Percentiles rank a stretch among this genome's conserved stretches.
These are phyloP conservation scores for Saccopteryx leptura DNA, from an alignment of 2,113 vertebrate genomes.

Conservation along the genomic window DNA sequence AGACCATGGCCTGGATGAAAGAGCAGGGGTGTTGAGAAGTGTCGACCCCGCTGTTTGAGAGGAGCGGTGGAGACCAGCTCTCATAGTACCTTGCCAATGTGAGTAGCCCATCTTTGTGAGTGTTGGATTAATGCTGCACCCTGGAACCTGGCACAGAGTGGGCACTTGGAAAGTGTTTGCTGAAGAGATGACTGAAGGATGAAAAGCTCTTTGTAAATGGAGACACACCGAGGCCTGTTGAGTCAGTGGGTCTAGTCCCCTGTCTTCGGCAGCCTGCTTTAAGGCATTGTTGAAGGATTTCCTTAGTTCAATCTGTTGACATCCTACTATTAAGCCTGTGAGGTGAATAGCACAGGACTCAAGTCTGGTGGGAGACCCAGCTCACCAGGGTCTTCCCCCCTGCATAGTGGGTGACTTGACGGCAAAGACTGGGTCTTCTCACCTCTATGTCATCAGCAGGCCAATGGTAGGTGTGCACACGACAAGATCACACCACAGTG, in stretches of 20 bases:
- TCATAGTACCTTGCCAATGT: too few relatives aligned
- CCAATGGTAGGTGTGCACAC: neutral
- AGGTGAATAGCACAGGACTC: neutral
- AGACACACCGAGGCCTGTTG: neutral
- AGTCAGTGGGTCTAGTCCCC: neutral
- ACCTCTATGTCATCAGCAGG: neutral
- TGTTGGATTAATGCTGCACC: too few relatives aligned
- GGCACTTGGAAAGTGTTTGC: neutral
- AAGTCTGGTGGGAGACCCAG: too few relatives aligned
- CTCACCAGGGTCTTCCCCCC: neutral
- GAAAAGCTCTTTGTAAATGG: constrained; percentile 38
- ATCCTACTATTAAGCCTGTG: neutral
- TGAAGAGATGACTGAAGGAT: neutral
- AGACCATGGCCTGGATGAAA: too few relatives aligned
- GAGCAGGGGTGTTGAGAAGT: neutral
- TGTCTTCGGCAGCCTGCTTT: neutral
- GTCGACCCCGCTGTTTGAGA: neutral
- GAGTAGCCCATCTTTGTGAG: neutral
- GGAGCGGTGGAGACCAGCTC: neutral
- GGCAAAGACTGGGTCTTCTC: neutral
- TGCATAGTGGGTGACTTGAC: too few relatives aligned
- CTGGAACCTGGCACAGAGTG: neutral
- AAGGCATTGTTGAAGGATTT: neutral
- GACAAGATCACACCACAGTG: neutral
- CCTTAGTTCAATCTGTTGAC: neutral